Percentiles rank a stretch among this genome's conserved stretches.
phyloP scores from a whole-genome alignment of 2,113 vertebrate genomes.

The Abramis brama region DNA sequence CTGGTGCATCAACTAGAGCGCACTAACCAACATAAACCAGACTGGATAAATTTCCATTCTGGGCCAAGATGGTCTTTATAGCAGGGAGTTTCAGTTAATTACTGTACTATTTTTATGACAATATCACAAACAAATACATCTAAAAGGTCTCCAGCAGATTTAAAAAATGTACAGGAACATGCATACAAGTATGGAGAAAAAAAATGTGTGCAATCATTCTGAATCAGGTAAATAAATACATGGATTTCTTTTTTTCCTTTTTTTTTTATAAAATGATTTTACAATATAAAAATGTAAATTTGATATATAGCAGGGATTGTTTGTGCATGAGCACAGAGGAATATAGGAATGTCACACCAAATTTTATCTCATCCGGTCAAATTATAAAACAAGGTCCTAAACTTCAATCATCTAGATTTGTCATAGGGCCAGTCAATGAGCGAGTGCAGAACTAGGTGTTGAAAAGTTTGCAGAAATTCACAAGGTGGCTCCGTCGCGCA shows the following conservation, averaged over 20 bases:
- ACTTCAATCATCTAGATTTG: slow-evolving; percentile 12
- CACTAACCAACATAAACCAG: no score
- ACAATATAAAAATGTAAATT: neutral
- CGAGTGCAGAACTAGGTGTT: slow-evolving; percentile 24
- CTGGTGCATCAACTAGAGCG: no score
- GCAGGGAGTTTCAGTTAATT: neutral
- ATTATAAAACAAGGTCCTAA: slow-evolving; percentile 7
- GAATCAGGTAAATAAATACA: neutral
- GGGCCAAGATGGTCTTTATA: no score
- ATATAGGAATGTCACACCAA: neutral
- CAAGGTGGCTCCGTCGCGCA: neutral
- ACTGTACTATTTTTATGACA: neutral
- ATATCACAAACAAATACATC: neutral
- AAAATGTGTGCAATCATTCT: neutral
- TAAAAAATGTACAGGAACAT: neutral
- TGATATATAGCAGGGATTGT: neutral
- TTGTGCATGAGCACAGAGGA: neutral
- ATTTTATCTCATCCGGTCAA: neutral
- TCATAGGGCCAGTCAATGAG: slow-evolving; percentile 6
- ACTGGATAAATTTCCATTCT: no score
- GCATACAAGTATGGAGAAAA: neutral
- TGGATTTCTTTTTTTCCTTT: no score
- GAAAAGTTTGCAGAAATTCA: slow-evolving; percentile 23
- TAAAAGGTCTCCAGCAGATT: neutral
- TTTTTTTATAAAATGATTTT: neutral